Percentiles rank a stretch among this genome's conserved stretches.
Evolutionary conservation across 1,140 invertebrate species (phyloP).

Genomic region (Drosophila guanche): DNA sequence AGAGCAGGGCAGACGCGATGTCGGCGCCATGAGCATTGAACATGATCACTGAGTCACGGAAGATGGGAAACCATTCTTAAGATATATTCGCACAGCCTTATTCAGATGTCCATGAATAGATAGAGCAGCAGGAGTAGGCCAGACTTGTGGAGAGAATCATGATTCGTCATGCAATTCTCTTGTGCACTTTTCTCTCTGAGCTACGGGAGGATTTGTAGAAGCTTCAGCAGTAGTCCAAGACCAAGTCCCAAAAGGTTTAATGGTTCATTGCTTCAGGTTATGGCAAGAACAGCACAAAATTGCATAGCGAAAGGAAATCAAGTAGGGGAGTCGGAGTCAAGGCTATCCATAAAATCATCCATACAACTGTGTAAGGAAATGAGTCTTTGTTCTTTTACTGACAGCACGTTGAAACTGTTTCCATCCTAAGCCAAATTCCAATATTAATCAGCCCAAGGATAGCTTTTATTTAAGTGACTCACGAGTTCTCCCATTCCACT

Average conservation of each 20-base stretch:
- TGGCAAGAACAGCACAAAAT: background rate
- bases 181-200: too few species aligned
- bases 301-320: too few species aligned
- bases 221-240: too few species aligned
- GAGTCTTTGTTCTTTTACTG: slow-evolving; percentile 26
- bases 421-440: background rate
- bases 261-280: background rate
- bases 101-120: too few species aligned
- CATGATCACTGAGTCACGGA: slow-evolving; percentile 36
- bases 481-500: slow-evolving; percentile 8
- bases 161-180: too few species aligned
- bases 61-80: background rate
- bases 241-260: background rate
- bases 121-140: too few species aligned
- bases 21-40: slow-evolving; percentile 54
- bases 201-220: too few species aligned
- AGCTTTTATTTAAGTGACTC: slow-evolving; percentile 12
- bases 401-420: slow-evolving; percentile 36
- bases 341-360: slow-evolving; percentile 9
- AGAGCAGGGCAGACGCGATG: slow-evolving; percentile 48
- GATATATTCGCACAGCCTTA: too few species aligned
- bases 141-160: too few species aligned
- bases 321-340: background rate
- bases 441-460: background rate
- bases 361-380: slow-evolving; percentile 10